phyloP scores from a whole-genome alignment of 92 coral and sea anemone species.

The Parazoanthus swiftii region DNA sequence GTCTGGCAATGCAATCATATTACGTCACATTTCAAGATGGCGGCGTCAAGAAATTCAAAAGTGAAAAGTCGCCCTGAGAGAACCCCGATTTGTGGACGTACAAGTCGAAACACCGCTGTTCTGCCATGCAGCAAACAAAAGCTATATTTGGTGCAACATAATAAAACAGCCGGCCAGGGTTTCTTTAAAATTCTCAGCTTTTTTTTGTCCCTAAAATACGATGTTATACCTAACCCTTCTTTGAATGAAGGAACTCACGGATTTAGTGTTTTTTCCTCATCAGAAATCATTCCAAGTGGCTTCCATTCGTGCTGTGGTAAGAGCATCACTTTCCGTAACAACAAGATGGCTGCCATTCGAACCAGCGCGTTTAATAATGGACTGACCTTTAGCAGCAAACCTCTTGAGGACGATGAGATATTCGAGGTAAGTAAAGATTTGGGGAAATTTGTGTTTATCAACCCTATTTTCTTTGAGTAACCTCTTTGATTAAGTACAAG shows the following conservation, averaged over 20 bases:
- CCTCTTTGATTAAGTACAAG: background rate
- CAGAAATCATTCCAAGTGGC: constrained; percentile 56
- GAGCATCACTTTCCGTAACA: constrained; percentile 74
- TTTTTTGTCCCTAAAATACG: too few relatives aligned
- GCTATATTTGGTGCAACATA: too few relatives aligned
- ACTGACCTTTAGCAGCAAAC: constrained; percentile 82
- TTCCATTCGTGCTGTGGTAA: constrained; percentile 95
- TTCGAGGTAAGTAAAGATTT: constrained; percentile 72
- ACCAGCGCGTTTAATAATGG: constrained; percentile 78
- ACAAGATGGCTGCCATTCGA: constrained; percentile 76
- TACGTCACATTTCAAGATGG: too few relatives aligned
- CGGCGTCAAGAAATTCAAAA: too few relatives aligned
- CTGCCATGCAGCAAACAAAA: too few relatives aligned
- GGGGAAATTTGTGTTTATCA: background rate
- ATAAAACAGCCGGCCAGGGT: too few relatives aligned
- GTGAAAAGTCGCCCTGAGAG: too few relatives aligned
- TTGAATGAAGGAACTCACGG: background rate
- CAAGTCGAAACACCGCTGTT: too few relatives aligned
- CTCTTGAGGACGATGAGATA: constrained; percentile 84
- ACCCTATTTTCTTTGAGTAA: background rate
- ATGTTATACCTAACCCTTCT: too few relatives aligned
- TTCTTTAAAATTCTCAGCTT: too few relatives aligned
- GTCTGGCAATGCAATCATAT: too few relatives aligned
- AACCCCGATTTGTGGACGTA: too few relatives aligned
- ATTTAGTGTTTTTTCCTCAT: background rate